Evolutionary conservation across 2,797 vertebrate species (phyloP).

Genomic region (Sebastes vulpes): DNA sequence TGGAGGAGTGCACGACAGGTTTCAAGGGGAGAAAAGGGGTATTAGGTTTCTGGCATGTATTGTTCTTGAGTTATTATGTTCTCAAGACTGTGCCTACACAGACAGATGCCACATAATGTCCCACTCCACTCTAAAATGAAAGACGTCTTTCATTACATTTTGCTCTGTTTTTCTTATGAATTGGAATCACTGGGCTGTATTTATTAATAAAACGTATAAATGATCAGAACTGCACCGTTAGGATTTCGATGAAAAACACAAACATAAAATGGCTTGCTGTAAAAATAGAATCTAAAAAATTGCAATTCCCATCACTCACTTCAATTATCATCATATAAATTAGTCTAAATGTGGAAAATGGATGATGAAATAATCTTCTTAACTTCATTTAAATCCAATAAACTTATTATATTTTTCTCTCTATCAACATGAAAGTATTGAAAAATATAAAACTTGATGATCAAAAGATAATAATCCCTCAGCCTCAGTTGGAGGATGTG

Average conservation of each 20-base stretch:
- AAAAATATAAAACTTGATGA: background rate
- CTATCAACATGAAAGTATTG: background rate
- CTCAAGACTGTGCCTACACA: slow-evolving; percentile 37
- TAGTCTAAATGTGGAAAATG: background rate
- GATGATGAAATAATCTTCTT: background rate
- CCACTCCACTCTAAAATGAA: slow-evolving; percentile 12
- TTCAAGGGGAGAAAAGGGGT: slow-evolving; percentile 28
- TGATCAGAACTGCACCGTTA: background rate
- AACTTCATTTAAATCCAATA: background rate
- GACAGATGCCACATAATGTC: slow-evolving; percentile 22
- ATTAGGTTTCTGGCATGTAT: slow-evolving; percentile 41
- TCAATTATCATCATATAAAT: background rate
- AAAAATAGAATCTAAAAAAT: background rate
- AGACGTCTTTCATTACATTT: slow-evolving; percentile 11
- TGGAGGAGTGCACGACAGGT: slow-evolving; percentile 9
- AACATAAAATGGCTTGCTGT: background rate
- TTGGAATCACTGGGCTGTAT: background rate
- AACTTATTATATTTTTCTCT: background rate
- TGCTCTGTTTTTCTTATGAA: background rate
- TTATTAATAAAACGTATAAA: background rate
- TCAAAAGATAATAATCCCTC: background rate
- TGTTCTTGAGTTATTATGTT: slow-evolving; percentile 50
- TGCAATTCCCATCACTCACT: background rate
- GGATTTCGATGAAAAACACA: background rate
- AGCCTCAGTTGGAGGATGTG: background rate